Percentiles rank a stretch among this genome's conserved stretches.
Conservation (phyloP, 2,888 invertebrate species). For the Ernsta delagoae region DNA sequence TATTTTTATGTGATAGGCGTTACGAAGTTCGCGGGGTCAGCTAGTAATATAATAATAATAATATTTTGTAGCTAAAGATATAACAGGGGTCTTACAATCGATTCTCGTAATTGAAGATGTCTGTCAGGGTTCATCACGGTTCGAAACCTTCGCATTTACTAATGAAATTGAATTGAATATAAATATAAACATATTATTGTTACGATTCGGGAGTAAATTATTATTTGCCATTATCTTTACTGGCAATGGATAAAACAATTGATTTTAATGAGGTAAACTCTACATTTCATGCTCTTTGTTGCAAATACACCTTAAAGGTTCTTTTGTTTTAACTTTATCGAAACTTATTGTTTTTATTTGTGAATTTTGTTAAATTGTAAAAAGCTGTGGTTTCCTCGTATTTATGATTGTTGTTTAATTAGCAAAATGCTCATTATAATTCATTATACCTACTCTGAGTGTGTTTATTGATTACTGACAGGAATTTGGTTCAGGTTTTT, state of each 20-base stretch:
- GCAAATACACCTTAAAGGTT: not conserved
- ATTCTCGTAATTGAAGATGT: slow-evolving; percentile 33
- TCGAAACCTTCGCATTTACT: slow-evolving; percentile 38
- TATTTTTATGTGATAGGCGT: too few species aligned
- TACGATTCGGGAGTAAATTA: slow-evolving; percentile 13
- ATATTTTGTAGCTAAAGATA: not conserved
- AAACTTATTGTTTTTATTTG: not conserved
- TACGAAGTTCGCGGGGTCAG: too few species aligned
- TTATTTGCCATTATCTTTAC: slow-evolving; percentile 17
- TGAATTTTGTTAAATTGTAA: not conserved
- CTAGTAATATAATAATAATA: too few species aligned
- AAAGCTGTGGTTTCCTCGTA: too few species aligned
- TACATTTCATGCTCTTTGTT: not conserved
- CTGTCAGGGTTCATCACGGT: slow-evolving; percentile 29
- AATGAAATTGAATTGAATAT: slow-evolving; percentile 33
- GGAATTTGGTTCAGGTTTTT: too few species aligned
- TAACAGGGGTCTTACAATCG: not conserved
- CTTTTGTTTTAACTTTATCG: not conserved
- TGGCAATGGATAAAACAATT: slow-evolving; percentile 9
- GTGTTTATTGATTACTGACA: too few species aligned
- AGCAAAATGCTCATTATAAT: too few species aligned
- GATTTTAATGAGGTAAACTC: slow-evolving; percentile 18
- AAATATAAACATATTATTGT: slow-evolving; percentile 28
- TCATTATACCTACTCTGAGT: too few species aligned
- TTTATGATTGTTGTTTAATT: too few species aligned